phyloP scores from a whole-genome alignment of 2,797 vertebrate genomes.

The Cottoperca gobio region DNA sequence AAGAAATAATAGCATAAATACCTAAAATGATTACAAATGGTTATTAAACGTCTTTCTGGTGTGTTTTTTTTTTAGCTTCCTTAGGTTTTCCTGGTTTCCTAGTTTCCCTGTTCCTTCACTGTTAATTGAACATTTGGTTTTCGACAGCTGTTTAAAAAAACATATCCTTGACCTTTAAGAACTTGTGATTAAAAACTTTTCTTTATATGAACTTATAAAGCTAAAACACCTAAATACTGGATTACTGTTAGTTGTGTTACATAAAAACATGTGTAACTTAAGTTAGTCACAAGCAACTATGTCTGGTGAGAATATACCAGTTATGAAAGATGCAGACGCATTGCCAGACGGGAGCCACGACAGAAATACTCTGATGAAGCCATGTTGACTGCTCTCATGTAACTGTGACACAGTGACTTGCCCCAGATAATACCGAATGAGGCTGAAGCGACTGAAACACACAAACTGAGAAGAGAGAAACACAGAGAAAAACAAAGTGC shows the following conservation, averaged over 20 bases:
- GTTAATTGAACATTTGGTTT: not conserved
- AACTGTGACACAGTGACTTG: conserved; percentile 34
- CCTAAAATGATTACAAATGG: not conserved
- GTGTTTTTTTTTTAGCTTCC: not conserved
- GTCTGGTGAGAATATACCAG: not conserved
- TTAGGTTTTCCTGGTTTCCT: not conserved
- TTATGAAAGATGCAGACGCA: not conserved
- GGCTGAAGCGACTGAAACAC: conserved; percentile 2
- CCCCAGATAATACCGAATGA: conserved; percentile 1
- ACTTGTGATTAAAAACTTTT: too few species aligned
- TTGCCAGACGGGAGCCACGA: not conserved
- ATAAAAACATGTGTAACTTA: not conserved
- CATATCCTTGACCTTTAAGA: not conserved
- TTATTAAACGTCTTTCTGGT: too few species aligned
- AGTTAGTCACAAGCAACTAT: conserved; percentile 8
- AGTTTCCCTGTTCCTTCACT: not conserved
- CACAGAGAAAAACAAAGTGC: conserved; percentile 19
- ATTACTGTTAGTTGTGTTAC: not conserved
- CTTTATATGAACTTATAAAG: too few species aligned
- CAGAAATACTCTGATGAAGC: conserved; percentile 20
- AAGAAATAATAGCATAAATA: not conserved
- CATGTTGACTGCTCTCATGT: conserved; percentile 16
- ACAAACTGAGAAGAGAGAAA: conserved; percentile 4
- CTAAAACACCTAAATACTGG: too few species aligned
- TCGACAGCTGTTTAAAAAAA: not conserved